Evolutionary conservation across 1,140 invertebrate genomes (phyloP).

Genomic region (Cotesia vestalis): DNA sequence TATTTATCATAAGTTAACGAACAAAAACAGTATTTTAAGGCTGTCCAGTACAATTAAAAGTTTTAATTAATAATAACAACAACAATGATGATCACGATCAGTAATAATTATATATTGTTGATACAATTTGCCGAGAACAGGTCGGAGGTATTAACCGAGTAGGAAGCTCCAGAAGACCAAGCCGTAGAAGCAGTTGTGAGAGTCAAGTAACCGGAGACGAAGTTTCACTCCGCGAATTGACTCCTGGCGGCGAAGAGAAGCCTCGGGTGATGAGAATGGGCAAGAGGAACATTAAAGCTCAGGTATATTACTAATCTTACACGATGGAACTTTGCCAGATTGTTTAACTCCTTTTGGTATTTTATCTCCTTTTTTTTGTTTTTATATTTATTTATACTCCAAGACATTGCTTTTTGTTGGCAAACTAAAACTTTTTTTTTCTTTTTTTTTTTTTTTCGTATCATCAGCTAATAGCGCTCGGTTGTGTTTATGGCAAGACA

Average conservation of each 20-base stretch:
- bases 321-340: slow-evolving; percentile 15
- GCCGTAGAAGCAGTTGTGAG: slow-evolving; percentile 57
- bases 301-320: slow-evolving; percentile 50
- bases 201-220: slow-evolving; percentile 57
- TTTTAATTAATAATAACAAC: too few species aligned
- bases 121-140: slow-evolving; percentile 36
- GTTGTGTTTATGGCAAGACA: neutral
- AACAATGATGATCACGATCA: neutral
- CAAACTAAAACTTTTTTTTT: too few species aligned
- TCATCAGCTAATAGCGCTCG: neutral
- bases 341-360: slow-evolving; percentile 1
- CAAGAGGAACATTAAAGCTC: slow-evolving; percentile 86
- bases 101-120: slow-evolving; percentile 14
- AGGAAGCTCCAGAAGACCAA: slow-evolving; percentile 55
- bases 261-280: slow-evolving; percentile 79
- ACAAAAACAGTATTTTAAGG: too few species aligned
- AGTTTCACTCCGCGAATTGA: slow-evolving; percentile 57
- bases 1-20: too few species aligned
- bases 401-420: too few species aligned
- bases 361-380: neutral
- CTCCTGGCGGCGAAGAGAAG: slow-evolving; percentile 66
- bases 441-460: neutral
- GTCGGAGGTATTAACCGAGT: slow-evolving; percentile 55
- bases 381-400: neutral
- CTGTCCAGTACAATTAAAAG: too few species aligned